phyloP scores from a whole-genome alignment of 2,113 vertebrate genomes.

The Phainopepla nitens region DNA sequence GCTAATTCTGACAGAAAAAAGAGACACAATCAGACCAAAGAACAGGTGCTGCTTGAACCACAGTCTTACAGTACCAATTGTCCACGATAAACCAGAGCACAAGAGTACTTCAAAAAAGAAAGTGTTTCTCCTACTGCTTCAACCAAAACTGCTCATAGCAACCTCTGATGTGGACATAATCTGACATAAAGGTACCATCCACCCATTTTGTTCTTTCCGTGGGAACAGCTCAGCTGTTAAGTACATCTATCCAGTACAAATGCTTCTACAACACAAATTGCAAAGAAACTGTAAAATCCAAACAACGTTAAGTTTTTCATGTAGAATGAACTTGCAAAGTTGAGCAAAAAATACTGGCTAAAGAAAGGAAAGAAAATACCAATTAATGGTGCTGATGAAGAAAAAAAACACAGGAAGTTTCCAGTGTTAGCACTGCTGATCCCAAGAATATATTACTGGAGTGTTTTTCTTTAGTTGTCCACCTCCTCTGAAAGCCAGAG shows the following conservation, averaged over 20 bases:
- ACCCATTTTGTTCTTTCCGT: not conserved
- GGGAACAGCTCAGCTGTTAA: not conserved
- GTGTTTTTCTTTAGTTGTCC: not conserved
- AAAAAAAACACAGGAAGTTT: not conserved
- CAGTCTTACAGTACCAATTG: not conserved
- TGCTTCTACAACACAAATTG: not conserved
- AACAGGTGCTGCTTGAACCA: not conserved
- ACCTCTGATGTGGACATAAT: not conserved
- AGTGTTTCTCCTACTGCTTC: not conserved
- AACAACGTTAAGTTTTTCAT: not conserved
- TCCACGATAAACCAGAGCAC: not conserved
- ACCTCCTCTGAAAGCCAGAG: not conserved
- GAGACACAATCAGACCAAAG: not conserved
- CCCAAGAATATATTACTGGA: not conserved
- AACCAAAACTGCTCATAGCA: not conserved
- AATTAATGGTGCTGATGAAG: not conserved
- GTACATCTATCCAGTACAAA: not conserved
- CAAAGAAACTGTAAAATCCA: not conserved
- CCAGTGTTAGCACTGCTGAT: not conserved
- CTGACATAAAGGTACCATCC: not conserved
- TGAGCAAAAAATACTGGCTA: not conserved
- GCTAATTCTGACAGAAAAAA: not conserved
- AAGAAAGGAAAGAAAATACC: not conserved
- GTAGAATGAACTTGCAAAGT: not conserved
- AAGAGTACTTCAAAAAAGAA: not conserved